These are phyloP conservation scores for Umimayanthus kanabou DNA, from an alignment of 92 coral and sea anemone genomes.

Conservation along the genomic window DNA sequence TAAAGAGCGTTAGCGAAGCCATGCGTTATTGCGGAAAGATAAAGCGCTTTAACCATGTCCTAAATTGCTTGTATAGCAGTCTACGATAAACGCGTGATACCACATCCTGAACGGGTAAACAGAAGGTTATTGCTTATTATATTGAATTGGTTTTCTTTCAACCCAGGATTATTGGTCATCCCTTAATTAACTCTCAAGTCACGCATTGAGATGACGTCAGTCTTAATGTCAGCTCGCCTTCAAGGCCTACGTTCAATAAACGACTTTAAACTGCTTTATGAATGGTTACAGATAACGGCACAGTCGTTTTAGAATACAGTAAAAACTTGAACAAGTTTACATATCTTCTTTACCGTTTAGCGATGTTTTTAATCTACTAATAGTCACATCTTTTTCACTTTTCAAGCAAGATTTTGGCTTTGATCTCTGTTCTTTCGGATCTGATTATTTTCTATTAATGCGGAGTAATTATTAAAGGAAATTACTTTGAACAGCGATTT, in stretches of 20 bases:
- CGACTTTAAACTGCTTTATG: neutral
- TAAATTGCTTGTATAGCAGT: conserved; percentile 37
- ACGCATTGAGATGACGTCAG: conserved; percentile 67
- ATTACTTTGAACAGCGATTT: neutral
- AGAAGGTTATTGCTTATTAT: conserved; percentile 21
- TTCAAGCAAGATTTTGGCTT: neutral
- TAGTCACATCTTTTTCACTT: neutral
- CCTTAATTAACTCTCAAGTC: conserved; percentile 84
- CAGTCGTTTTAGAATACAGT: neutral
- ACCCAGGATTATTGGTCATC: conserved; percentile 69
- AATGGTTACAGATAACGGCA: neutral
- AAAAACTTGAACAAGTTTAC: neutral
- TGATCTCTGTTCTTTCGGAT: neutral
- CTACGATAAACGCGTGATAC: conserved; percentile 13
- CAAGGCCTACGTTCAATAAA: neutral
- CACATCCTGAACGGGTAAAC: conserved; percentile 41
- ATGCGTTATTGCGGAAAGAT: conserved; percentile 58
- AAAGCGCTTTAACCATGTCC: conserved; percentile 61
- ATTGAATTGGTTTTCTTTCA: conserved; percentile 49
- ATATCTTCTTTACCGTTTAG: no score
- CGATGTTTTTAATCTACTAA: neutral
- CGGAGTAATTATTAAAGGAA: conserved; percentile 12
- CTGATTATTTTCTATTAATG: neutral
- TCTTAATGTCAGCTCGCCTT: neutral
- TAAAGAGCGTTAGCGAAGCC: neutral